These are phyloP conservation scores for Cheirogaleus medius DNA, from an alignment of 2,113 vertebrate genomes.

Conservation along the genomic window DNA sequence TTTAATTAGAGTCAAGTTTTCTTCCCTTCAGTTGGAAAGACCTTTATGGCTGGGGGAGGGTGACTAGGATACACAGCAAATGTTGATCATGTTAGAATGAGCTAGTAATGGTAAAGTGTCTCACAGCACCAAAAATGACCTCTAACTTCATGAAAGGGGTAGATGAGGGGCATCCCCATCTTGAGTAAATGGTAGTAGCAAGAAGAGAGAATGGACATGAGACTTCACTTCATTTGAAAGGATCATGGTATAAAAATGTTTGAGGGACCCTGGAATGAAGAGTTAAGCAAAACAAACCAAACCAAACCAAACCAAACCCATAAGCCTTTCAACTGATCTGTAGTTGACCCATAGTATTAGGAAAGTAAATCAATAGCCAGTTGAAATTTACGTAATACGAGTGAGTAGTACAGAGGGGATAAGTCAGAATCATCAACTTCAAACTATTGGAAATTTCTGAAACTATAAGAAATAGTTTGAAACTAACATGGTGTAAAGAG, in stretches of 20 bases:
- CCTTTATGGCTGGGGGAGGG: not conserved
- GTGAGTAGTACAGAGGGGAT: not conserved
- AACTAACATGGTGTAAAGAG: not conserved
- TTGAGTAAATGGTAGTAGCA: not conserved
- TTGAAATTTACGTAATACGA: not conserved
- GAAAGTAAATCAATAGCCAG: not conserved
- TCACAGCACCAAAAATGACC: not conserved
- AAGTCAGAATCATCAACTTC: not conserved
- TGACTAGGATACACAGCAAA: not conserved
- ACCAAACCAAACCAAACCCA: not conserved
- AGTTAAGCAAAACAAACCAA: not conserved
- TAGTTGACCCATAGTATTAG: not conserved
- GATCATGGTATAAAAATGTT: not conserved
- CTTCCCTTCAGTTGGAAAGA: not conserved
- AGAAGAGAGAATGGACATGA: not conserved
- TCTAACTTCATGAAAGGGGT: not conserved
- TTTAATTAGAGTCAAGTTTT: constrained; percentile 23
- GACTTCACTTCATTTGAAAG: not conserved
- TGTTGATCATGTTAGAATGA: not conserved
- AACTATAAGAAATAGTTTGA: no score
- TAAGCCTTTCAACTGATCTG: not conserved
- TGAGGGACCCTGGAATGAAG: not conserved
- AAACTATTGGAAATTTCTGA: not conserved
- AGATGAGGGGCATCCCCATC: no score
- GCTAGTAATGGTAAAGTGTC: not conserved